Percentiles rank a stretch among this genome's conserved stretches.
phyloP scores from a whole-genome alignment of 2,888 invertebrate genomes.

The Fissipunctia ypsillon region DNA sequence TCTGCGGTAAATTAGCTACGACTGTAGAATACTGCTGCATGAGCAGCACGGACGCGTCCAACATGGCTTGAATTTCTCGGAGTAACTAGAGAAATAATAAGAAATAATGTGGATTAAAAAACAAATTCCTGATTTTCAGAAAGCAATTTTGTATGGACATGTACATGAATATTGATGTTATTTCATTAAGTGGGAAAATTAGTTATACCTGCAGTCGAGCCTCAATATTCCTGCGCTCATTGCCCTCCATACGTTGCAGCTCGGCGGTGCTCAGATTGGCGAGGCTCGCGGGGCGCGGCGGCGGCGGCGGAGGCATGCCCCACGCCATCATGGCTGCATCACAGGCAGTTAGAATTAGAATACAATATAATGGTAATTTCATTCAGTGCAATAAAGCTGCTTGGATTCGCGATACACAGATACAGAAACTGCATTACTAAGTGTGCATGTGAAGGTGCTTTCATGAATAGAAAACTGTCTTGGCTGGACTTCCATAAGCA shows the following conservation, averaged over 20 bases:
- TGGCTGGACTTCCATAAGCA: neutral
- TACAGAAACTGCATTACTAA: neutral
- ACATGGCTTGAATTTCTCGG: constrained; percentile 95
- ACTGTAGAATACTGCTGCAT: constrained; percentile 98
- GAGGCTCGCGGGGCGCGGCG: constrained; percentile 94
- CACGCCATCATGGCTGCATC: constrained; percentile 87
- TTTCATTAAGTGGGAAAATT: neutral
- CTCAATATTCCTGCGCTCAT: constrained; percentile 96
- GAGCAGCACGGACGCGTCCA: constrained; percentile 98
- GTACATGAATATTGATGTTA: neutral
- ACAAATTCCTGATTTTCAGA: neutral
- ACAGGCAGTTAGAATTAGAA: neutral
- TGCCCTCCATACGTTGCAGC: constrained; percentile 96
- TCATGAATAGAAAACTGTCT: neutral
- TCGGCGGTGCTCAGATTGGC: constrained; percentile 95
- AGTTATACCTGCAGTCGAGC: constrained; percentile 94
- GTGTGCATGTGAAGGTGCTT: neutral
- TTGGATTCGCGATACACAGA: neutral
- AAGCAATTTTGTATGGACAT: neutral
- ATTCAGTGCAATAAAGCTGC: neutral
- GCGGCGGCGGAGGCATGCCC: constrained; percentile 91
- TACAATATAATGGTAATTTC: neutral
- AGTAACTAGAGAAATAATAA: constrained; percentile 90
- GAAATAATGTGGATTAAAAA: neutral
- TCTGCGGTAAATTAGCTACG: constrained; percentile 90